Evolutionary conservation across 2,797 vertebrate species (phyloP), one percentile per base, ranked within the genome.

Genomic region (Poeciliopsis gracilis): DNA sequence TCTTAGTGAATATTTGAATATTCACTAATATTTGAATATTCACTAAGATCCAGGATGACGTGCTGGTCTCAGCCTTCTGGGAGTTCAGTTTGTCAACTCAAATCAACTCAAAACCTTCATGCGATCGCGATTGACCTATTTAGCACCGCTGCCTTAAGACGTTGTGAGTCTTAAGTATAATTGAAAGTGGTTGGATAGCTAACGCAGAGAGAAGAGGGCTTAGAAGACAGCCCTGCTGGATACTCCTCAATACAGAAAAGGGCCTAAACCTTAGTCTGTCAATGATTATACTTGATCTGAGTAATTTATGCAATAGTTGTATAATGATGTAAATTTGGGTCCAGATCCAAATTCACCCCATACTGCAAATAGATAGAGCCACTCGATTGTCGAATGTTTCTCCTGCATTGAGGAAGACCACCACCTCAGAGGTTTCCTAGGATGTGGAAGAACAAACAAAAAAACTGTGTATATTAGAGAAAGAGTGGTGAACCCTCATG

Each of bases 401-500:
- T 25, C 30, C 75, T 2, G 49, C 47, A 55, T 77, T 36, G 25
- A 71, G 10, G 16, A 51, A 57, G n/a, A 71, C 49, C 49, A 71
- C 67, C 36, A 71, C 38, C 43, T 77, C 49, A 20, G 77, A 23
- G 13, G 30, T 71, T 25, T 7, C 66, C n/a, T 10, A 4, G n/a
- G 38, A 46, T n/a, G 9, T n/a, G 10, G 53, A 11, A 55, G 25
- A 55, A 25, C 12, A 1, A n/a, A 49, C 47, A 49, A 49, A 13
- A 46, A 46, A 5, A 16, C 16, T 49, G 16, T 5, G 5, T 23
- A 77, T 8, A 9, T 77, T 77, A 36, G 38, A 77, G n/a, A 70
- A 55, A 63, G 67, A 57, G 51, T 77, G 67, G 6, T 7, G n/a
- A 23, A 30, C 30, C 41, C 53, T 77, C 46, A 77, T n/a, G 36